phyloP scores from a whole-genome alignment of 2,113 vertebrate genomes.

The Copsychus sechellarum region DNA sequence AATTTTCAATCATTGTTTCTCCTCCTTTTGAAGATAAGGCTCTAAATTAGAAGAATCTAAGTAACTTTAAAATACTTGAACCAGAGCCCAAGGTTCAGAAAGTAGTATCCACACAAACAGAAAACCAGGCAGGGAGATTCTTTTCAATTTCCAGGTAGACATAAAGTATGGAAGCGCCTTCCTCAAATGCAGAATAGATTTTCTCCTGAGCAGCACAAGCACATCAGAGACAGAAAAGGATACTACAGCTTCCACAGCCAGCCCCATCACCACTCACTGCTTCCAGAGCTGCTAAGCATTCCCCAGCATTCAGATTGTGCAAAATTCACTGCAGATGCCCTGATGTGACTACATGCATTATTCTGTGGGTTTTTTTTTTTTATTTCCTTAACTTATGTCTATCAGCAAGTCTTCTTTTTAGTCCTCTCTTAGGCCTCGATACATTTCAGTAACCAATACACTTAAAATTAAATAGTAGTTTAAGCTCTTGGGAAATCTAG shows the following conservation, averaged over 20 bases:
- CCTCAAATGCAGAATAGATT: background rate
- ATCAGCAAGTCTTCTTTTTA: background rate
- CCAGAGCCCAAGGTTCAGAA: background rate
- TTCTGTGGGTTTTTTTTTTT: background rate
- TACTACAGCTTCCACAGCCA: background rate
- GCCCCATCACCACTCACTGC: background rate
- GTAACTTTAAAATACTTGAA: background rate
- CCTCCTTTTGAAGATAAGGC: background rate
- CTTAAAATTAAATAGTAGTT: background rate
- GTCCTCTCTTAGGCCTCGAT: background rate
- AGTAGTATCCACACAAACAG: background rate
- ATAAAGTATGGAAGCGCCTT: background rate
- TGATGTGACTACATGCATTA: background rate
- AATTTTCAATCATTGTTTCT: background rate
- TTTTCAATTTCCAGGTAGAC: background rate
- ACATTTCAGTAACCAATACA: background rate
- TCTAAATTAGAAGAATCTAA: background rate
- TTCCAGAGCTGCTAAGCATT: background rate
- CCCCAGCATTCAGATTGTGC: fast-evolving
- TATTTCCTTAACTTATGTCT: background rate
- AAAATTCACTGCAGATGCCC: background rate
- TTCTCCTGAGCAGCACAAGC: background rate
- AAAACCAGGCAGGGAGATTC: background rate
- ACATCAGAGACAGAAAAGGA: background rate
- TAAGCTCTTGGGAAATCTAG: background rate